Evolutionary conservation across 2,113 vertebrate species (phyloP), one percentile per base, ranked within the genome.

Genomic region (Alligator sinensis): DNA sequence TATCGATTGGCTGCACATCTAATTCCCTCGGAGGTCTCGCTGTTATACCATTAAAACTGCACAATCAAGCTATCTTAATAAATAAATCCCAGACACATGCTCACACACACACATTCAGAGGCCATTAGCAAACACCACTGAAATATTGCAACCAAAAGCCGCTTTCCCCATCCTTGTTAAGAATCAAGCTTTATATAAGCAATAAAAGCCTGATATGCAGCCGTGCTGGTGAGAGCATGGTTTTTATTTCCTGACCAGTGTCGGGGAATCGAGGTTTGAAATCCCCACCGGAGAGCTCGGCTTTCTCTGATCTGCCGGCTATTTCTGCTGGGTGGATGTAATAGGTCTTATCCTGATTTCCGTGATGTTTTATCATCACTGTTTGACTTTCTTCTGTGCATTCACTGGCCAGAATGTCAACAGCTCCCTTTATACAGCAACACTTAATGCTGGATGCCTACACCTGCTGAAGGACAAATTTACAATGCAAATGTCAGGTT

Each of bases 21-120:
- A 70, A 28, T 72, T 95, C 86, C 79, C 60, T 54, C 60, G 2
- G 94, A 85, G 91, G 86, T 89, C 93, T 94, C 27, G 34, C 70
- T 82, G 88, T 86, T 86, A 75, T 89, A 82, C 95, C 84, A 95
- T 94, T 95, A 95, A 95, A 96, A 95, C 87, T 87, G 89, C 88
- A 92, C 86, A 90, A 94, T 94, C 92, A 54, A 92, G 93, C 90
- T 95, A 86, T 77, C 92, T 86, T 94, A 87, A 94, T 94, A 81
- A 91, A 95, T 96, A 81, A 91, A 95, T 96, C 89, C 85, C 82
- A 95, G 88, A 47, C 47, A 47, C 47, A 47, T 47, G 7, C 47
- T 47, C 47, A 47, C 28, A 9, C 6, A 3, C 38, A 11, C 27
- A 4, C 21, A 27, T 38, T 55, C 13, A 2, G 72, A 76, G 81